Evolutionary conservation across 1,140 invertebrate genomes (phyloP).

Genomic region (Mesaphorura yosii): DNA sequence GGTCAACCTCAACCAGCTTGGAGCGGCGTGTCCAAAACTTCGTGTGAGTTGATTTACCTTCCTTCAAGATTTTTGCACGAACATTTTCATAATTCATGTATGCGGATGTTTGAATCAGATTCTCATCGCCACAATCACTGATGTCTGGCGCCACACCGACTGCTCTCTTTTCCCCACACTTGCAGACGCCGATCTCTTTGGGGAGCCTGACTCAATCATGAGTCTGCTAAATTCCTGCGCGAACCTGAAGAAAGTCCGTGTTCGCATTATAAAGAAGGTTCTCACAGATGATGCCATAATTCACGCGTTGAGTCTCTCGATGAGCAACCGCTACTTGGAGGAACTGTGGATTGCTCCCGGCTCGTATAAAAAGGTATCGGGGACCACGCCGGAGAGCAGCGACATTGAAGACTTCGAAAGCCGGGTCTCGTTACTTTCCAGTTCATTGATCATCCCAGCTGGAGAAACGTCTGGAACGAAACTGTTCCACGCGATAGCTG

Average conservation of each 20-base stretch:
- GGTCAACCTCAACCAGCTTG: slow-evolving; percentile 15
- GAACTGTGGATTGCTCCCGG: slow-evolving; percentile 24
- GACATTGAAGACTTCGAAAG: neutral
- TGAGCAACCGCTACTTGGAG: slow-evolving; percentile 15
- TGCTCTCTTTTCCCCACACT: slow-evolving; percentile 13
- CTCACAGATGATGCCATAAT: slow-evolving; percentile 13
- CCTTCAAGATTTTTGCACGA: neutral
- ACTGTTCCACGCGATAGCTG: neutral
- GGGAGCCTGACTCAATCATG: slow-evolving; percentile 2
- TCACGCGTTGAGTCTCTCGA: slow-evolving; percentile 5
- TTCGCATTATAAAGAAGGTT: slow-evolving; percentile 6
- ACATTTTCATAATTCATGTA: no score
- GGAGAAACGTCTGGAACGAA: neutral
- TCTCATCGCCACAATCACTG: slow-evolving; percentile 8
- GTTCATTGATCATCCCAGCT: neutral
- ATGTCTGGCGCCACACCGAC: slow-evolving; percentile 6
- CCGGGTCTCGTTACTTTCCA: neutral
- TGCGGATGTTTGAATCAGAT: no score
- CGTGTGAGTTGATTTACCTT: neutral
- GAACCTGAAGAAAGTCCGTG: slow-evolving; percentile 9
- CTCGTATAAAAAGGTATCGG: neutral
- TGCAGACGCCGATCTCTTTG: slow-evolving; percentile 12
- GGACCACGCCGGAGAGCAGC: neutral
- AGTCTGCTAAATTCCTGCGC: slow-evolving; percentile 13
- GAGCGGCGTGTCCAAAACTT: slow-evolving; percentile 9